phyloP scores from a whole-genome alignment of 2,113 vertebrate genomes.

The Gopherus flavomarginatus region DNA sequence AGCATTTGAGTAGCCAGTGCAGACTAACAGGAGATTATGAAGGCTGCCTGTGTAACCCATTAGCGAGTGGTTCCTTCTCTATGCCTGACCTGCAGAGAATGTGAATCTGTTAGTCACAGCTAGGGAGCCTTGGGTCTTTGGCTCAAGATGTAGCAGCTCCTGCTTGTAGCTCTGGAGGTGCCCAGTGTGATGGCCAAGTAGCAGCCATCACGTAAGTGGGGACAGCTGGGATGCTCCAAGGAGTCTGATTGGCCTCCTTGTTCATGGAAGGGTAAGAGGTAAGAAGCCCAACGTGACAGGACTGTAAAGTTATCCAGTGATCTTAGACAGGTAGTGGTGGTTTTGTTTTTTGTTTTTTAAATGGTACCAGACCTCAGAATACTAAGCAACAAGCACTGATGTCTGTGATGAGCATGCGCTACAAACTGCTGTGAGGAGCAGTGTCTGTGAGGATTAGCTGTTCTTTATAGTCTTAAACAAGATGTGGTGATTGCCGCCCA shows the following conservation, averaged over 20 bases:
- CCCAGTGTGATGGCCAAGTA: background rate
- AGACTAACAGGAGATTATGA: background rate
- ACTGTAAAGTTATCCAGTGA: background rate
- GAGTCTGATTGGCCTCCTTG: background rate
- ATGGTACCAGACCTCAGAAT: constrained; percentile 3
- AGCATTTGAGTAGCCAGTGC: background rate
- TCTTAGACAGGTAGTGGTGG: background rate
- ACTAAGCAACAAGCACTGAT: background rate
- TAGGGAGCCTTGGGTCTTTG: no score
- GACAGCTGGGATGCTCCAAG: background rate
- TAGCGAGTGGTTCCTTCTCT: background rate
- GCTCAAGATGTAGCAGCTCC: no score
- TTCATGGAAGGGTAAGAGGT: background rate
- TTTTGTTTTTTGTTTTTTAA: background rate
- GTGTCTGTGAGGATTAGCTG: constrained; percentile 15
- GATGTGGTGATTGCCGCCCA: background rate
- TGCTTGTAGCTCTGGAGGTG: no score
- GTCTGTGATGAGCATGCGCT: background rate
- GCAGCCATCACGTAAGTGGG: background rate
- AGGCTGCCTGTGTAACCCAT: background rate
- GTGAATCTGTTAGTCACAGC: background rate
- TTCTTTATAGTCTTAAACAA: constrained; percentile 20
- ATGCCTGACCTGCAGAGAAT: background rate
- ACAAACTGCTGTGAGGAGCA: background rate
- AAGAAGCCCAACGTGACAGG: background rate